Evolutionary conservation across 1,140 invertebrate genomes (phyloP), one percentile per base, ranked within the genome.

Genomic region (Littorina saxatilis): DNA sequence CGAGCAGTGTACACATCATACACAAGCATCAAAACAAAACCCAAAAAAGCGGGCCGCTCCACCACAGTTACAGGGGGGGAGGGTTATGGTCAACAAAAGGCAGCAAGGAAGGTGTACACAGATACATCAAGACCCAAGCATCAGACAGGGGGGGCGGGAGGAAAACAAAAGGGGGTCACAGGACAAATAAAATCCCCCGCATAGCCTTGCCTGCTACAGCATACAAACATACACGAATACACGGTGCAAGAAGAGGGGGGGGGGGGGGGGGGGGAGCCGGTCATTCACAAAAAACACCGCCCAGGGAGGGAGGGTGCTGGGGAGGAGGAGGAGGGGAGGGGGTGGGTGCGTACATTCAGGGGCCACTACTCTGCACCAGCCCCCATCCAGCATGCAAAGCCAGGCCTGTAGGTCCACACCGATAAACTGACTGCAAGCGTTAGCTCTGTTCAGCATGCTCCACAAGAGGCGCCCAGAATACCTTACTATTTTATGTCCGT

Each of bases 401-500:
- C 82, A 83, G 68, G 73, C 63, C 70, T 83, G 83, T 29, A 82
- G 75, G 70, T 79, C 73, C 83, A 83, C 85, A 84, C 63, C 74
- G 73, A 63, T 78, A 23, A 75, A 78, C n/a, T 79, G 79, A 81
- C 68, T 37, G 29, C 63, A 27, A 32, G 58, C 76, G 79, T 79
- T 83, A 83, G 77, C 74, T 55, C 27, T 29, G 7, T 32, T 78
- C 76, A 78, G 76, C 76, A 78, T 79, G 61, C 63, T 80, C 70
- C 79, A 72, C 37, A 79, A 78, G 80, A 72, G 68, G 72, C 80
- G 79, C 61, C 52, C 81, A 81, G 80, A 77, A 82, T 84, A 86
- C 83, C 85, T 84, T 83, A 84, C 80, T 85, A 85, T 89, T 88
- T 87, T 87, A 88, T 85, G 82, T 81, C 83, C 81, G 86, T 86